Conservation (phyloP, 2,113 vertebrate genomes). For the Tiliqua scincoides region DNA sequence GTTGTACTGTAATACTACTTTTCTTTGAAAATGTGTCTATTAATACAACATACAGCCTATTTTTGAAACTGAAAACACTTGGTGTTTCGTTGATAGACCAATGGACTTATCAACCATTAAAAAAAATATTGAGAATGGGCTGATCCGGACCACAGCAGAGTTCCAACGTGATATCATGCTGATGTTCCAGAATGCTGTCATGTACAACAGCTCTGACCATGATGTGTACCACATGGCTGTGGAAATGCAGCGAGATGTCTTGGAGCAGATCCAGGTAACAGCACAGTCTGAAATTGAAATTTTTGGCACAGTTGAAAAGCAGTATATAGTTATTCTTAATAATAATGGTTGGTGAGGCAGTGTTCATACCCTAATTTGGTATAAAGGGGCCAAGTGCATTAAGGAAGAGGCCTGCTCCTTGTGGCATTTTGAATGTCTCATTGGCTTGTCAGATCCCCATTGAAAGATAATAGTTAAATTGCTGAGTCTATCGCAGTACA, state of each 20-base stretch:
- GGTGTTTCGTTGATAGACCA: conserved; percentile 77
- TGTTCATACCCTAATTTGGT: background rate
- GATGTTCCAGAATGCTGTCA: conserved; percentile 99
- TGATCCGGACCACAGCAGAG: conserved; percentile 96
- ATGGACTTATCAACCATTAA: conserved; percentile 99
- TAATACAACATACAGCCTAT: background rate
- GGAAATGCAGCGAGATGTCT: conserved; percentile 97
- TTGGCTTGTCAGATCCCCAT: background rate
- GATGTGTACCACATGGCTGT: conserved; percentile 99
- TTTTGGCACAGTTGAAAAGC: conserved; percentile 24
- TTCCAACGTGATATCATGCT: conserved; percentile 99
- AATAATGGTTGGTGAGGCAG: background rate
- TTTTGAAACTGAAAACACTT: background rate
- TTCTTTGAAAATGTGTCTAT: background rate
- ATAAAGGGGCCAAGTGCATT: background rate
- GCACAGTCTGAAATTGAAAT: background rate
- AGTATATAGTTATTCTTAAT: no score
- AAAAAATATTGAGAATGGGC: conserved; percentile 98
- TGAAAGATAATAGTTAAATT: background rate
- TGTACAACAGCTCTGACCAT: conserved; percentile 99
- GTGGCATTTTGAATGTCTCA: background rate
- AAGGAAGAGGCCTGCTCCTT: background rate
- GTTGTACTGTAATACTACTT: background rate
- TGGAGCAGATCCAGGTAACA: conserved; percentile 94
- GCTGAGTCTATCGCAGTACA: conserved; percentile 17